Evolutionary conservation across 2,888 invertebrate genomes (phyloP), one percentile per base, ranked within the genome.

Genomic region (Drosophila recens): DNA sequence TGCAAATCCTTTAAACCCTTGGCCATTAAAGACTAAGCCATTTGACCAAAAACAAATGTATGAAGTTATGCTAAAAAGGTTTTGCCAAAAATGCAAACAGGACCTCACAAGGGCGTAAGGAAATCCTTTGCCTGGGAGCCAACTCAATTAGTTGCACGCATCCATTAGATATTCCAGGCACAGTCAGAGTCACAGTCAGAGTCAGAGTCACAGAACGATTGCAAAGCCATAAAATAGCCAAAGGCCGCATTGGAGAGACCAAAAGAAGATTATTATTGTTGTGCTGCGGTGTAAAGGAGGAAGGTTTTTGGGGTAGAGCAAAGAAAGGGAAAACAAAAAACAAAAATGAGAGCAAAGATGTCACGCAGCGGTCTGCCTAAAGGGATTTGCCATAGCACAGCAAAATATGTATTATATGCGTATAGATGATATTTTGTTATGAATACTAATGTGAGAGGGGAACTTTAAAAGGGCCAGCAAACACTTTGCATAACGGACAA

Each of bases 351-450:
- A 77, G 36, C 74, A 78, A 75, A 85, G 80, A 87, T 82, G 85
- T 84, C 83, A 83, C 83, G 83, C 84, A 83, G 84, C 81, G 76
- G 69, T 64, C 62, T 66, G 82, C 82, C 83, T 72, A 48, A 58
- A 67, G 83, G 83, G 87, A 87, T 83, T 84, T 87, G 75, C 62
- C 69, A 65, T 30, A 64, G 69, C 61, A 68, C 68, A 70, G 62
- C 83, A 67, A 73, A 65, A 69, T 76, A 72, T 65, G 53, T 64
- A 76, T 57, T 69, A 64, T 61, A 70, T 58, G 42, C 62, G 46
- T 73, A 88, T 90, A 79, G 87, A 79, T 85, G 82, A 79, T 79
- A 89, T 89, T 81, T 86, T 78, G 90, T 79, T 90, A 87, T 90
- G 90, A 90, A 90, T 90, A 90, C 90, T 87, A 90, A 90, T 89